Base-by-base conservation (phyloP, 2,797 vertebrate species). In the Cephalopachus bancanus region DNA sequence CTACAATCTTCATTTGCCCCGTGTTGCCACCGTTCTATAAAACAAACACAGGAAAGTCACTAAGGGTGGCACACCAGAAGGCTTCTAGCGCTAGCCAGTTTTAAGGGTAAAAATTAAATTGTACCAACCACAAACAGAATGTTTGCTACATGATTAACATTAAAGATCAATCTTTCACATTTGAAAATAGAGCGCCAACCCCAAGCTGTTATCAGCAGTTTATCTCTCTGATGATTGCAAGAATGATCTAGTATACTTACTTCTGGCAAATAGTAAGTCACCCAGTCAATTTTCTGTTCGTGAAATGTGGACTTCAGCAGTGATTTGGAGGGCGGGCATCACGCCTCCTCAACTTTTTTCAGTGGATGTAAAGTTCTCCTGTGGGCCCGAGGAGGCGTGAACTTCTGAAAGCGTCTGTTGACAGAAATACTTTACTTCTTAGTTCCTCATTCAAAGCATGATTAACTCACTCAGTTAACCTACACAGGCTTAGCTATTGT, bases 381-480 rank as follows among this genome's bases (percentile, higher is more conserved):
- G 1, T 67, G 30, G 7, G 12, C 11, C 14, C 14, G 9, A 10
- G 15, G 37, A 59, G 28, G 1, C 10, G 0, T 6, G 53, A 3
- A 49, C n/a, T 26, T 51, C n/a, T 5, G 33, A 17, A 16, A 16
- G 83, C 33, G 59, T 83, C 33, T 1, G 53, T 30, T 22, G 83
- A 53, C 89, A 74, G 83, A 83, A 71, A 10, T 16, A 0, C 65
- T 93, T 74, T 33, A 20, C 28, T n/a, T 22, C 75, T 67, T 24
- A 6, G 33, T n/a, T 93, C 59, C 59, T 76, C 60, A 10, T 76
- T 76, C 81, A 85, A n/a, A 88, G 53, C 69, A 11, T 62, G 81
- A 83, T 92, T 92, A 49, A 76, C 74, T 53, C 17, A 88, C 78
- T 95, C 51, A 49, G 22, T 65, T 75, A 75, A 83, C 55, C 28